phyloP scores from a whole-genome alignment of 1,140 invertebrate species.

The Drosophila pseudoobscura region DNA sequence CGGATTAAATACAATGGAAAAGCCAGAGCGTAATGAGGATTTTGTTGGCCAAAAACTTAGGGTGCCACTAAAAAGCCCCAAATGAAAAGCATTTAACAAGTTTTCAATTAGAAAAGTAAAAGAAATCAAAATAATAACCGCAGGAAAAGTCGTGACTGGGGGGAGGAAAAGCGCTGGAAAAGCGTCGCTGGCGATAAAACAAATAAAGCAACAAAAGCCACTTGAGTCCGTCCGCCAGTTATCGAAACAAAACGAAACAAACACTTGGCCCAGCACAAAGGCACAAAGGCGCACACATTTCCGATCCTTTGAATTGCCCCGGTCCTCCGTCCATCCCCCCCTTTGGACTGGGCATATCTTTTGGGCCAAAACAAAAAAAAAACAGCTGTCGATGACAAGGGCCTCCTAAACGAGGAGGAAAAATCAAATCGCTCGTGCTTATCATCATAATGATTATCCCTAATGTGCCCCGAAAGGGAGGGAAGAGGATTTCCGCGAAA shows the following conservation, averaged over 20 bases:
- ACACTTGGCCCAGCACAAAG: not conserved
- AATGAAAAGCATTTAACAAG: conserved; percentile 56
- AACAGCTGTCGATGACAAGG: conserved; percentile 69
- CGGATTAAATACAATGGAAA: conserved; percentile 53
- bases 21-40: conserved; percentile 41
- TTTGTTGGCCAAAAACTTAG: conserved; percentile 35
- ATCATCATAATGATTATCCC: conserved; percentile 79
- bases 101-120: conserved; percentile 57
- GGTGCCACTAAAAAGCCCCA: conserved; percentile 33
- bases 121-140: conserved; percentile 7
- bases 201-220: conserved; percentile 52
- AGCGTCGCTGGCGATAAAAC: conserved; percentile 26
- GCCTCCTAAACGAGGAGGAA: conserved; percentile 54
- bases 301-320: conserved; percentile 18
- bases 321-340: not conserved
- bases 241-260: conserved; percentile 42
- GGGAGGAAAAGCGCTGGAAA: no score
- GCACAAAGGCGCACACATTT: conserved; percentile 31
- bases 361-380: conserved; percentile 3
- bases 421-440: conserved; percentile 80
- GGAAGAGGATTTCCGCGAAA: conserved; percentile 48
- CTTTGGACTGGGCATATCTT: not conserved
- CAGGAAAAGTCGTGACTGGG: conserved; percentile 11
- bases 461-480: conserved; percentile 52
- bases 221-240: conserved; percentile 38